phyloP scores from a whole-genome alignment of 1,140 invertebrate species.

The Aphelinus certus region DNA sequence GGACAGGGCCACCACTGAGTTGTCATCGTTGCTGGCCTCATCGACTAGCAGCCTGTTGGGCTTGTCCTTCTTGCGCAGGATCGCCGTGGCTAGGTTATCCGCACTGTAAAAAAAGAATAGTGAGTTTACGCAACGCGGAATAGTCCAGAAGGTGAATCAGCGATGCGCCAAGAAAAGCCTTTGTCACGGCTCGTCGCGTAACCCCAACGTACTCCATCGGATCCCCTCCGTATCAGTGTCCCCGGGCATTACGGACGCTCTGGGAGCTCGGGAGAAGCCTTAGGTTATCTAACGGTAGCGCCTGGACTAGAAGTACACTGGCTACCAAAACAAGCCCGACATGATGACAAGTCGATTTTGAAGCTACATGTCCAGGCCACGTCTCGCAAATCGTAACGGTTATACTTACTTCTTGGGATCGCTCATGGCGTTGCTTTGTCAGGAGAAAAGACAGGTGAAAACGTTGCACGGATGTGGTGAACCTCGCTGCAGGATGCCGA shows the following conservation, averaged over 20 bases:
- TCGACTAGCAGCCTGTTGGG: constrained; percentile 98
- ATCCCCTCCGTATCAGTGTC: too few relatives aligned
- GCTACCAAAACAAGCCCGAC: constrained; percentile 57
- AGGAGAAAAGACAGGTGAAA: too few relatives aligned
- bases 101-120: constrained; percentile 64
- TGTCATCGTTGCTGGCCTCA: constrained; percentile 98
- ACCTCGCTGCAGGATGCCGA: too few relatives aligned
- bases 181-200: neutral
- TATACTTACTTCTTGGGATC: constrained; percentile 58
- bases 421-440: constrained; percentile 49
- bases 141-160: neutral
- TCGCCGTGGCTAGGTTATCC: constrained; percentile 98
- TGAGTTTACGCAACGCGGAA: neutral
- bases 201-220: too few relatives aligned
- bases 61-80: constrained; percentile 95
- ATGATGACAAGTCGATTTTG: constrained; percentile 67
- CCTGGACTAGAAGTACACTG: neutral
- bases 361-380: constrained; percentile 46
- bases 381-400: neutral
- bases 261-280: too few relatives aligned
- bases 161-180: neutral
- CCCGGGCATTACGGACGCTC: too few relatives aligned
- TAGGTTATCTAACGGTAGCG: too few relatives aligned
- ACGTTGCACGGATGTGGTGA: too few relatives aligned
- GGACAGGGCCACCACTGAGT: constrained; percentile 95